These are phyloP conservation scores for Leptatherina wallacei DNA, from an alignment of 2,797 vertebrate species.

Conservation along the genomic window DNA sequence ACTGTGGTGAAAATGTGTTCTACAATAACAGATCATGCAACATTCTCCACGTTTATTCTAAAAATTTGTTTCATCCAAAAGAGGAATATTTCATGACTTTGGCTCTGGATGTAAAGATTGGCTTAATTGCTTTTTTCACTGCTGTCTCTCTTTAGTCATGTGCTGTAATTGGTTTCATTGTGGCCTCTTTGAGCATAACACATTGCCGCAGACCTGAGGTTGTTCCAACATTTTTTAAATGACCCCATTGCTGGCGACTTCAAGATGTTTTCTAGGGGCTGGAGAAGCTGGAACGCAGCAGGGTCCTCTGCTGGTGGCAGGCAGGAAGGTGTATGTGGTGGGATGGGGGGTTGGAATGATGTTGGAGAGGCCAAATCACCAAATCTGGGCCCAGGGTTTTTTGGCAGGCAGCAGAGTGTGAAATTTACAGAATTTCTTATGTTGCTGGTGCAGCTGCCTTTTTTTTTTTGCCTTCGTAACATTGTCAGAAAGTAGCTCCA, in stretches of 20 bases:
- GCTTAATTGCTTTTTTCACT: slow-evolving; percentile 14
- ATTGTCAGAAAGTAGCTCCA: slow-evolving; percentile 66
- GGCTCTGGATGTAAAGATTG: slow-evolving; percentile 13
- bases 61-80: slow-evolving; percentile 28
- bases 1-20: neutral
- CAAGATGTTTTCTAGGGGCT: slow-evolving; percentile 67
- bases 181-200: slow-evolving; percentile 50
- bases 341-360: slow-evolving; percentile 72
- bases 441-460: slow-evolving; percentile 86
- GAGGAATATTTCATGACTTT: slow-evolving; percentile 21
- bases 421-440: slow-evolving; percentile 90
- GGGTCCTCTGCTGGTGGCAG: slow-evolving; percentile 66
- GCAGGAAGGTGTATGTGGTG: slow-evolving; percentile 20
- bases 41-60: slow-evolving; percentile 30
- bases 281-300: slow-evolving; percentile 64
- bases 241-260: slow-evolving; percentile 83
- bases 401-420: slow-evolving; percentile 88
- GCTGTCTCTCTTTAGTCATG: slow-evolving; percentile 38
- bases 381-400: slow-evolving; percentile 88
- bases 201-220: slow-evolving; percentile 78
- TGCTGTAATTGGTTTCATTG: slow-evolving; percentile 56
- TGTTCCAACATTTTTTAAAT: slow-evolving; percentile 86
- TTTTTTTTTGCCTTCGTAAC: slow-evolving; percentile 70
- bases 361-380: slow-evolving; percentile 82
- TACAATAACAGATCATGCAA: slow-evolving; percentile 3